Percentiles rank a stretch among this genome's conserved stretches.
phyloP scores from a whole-genome alignment of 2,888 invertebrate genomes.

The Aspidiotus destructor region DNA sequence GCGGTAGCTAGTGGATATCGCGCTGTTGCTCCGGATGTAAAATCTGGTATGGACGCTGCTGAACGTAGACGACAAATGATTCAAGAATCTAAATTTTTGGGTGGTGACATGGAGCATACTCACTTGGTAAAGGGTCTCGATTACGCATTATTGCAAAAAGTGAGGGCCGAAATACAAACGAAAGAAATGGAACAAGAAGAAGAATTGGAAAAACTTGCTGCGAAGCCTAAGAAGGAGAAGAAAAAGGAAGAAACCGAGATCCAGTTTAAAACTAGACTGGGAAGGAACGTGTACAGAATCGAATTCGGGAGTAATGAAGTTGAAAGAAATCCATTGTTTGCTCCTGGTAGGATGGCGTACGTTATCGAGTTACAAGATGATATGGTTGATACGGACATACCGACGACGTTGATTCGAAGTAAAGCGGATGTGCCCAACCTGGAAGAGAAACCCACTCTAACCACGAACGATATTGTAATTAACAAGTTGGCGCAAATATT shows the following conservation, averaged over 20 bases:
- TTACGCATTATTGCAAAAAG: conserved; percentile 85
- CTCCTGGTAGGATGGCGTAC: conserved; percentile 95
- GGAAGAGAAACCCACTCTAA: conserved; percentile 56
- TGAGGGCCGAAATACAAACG: conserved; percentile 69
- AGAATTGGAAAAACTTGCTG: conserved; percentile 65
- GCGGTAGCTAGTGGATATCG: conserved; percentile 77
- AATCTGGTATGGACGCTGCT: conserved; percentile 86
- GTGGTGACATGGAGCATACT: conserved; percentile 99
- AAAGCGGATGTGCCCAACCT: conserved; percentile 78
- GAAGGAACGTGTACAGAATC: conserved; percentile 55
- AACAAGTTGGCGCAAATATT: conserved; percentile 95
- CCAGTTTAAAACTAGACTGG: conserved; percentile 72
- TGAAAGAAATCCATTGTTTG: conserved; percentile 80
- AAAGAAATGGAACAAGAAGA: conserved; percentile 75
- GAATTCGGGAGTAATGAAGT: conserved; percentile 43
- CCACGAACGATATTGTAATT: conserved; percentile 78
- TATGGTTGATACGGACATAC: conserved; percentile 77
- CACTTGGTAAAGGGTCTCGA: conserved; percentile 97
- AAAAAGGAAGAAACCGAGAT: conserved; percentile 63
- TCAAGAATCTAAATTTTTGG: conserved; percentile 97
- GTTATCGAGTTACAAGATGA: conserved; percentile 90
- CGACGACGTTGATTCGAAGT: conserved; percentile 86
- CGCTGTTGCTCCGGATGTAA: conserved; percentile 92
- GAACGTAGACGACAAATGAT: conserved; percentile 91
- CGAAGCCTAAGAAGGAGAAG: conserved; percentile 47